Percentiles rank a stretch among this genome's conserved stretches.
Conservation (phyloP, 2,113 vertebrate genomes). For the Dicrurus megarhynchus region DNA sequence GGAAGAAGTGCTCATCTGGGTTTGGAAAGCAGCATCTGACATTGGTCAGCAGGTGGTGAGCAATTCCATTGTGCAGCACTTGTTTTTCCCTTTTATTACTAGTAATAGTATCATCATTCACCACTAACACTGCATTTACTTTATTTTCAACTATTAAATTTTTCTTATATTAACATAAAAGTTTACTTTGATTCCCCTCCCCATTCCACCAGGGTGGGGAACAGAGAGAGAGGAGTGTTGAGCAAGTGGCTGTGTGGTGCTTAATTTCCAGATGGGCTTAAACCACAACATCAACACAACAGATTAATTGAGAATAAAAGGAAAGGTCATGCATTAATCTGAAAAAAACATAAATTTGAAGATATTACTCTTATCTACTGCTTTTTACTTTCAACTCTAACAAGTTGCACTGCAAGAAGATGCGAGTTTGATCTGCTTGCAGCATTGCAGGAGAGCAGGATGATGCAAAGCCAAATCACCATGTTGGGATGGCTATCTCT, state of each 20-base stretch:
- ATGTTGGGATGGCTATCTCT: background rate
- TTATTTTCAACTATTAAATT: background rate
- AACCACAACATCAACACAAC: background rate
- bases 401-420: background rate
- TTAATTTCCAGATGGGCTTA: background rate
- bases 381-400: background rate
- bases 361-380: background rate
- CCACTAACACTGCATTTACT: background rate
- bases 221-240: background rate
- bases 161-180: background rate
- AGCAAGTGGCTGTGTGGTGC: background rate
- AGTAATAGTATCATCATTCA: background rate
- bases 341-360: background rate
- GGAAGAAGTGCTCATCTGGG: background rate
- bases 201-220: background rate
- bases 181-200: background rate
- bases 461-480: background rate
- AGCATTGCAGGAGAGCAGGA: background rate
- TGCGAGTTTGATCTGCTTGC: accelerated
- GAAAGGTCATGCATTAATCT: background rate
- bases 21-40: background rate
- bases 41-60: background rate
- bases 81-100: background rate
- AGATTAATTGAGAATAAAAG: background rate
- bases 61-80: background rate